These are phyloP conservation scores for Thereva nobilitata DNA, from an alignment of 2,888 invertebrate species.

Conservation along the genomic window DNA sequence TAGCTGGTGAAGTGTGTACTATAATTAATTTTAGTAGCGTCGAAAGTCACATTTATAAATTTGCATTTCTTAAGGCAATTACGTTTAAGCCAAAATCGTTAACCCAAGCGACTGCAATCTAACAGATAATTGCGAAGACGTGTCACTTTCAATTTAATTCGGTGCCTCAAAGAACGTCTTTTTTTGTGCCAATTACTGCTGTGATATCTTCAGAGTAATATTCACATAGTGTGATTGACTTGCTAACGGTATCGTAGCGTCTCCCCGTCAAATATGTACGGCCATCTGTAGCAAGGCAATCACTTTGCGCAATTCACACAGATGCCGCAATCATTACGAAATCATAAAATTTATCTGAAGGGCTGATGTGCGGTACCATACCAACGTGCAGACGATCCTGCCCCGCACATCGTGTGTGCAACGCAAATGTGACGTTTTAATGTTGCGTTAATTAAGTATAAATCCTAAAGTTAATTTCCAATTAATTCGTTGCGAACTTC, in stretches of 20 bases:
- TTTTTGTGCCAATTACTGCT: slow-evolving; percentile 25
- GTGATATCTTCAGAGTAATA: slow-evolving; percentile 22
- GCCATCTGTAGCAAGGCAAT: too few relatives aligned
- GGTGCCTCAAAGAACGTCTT: slow-evolving; percentile 33
- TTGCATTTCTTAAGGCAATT: too few relatives aligned
- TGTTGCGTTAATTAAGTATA: slow-evolving; percentile 42
- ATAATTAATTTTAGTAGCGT: too few relatives aligned
- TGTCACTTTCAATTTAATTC: slow-evolving; percentile 41
- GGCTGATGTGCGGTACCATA: slow-evolving; percentile 8
- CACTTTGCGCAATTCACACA: too few relatives aligned
- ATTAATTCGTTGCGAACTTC: slow-evolving; percentile 37
- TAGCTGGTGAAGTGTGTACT: too few relatives aligned
- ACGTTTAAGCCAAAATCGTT: too few relatives aligned
- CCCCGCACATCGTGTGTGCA: slow-evolving; percentile 17
- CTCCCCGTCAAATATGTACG: too few relatives aligned
- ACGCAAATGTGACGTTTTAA: slow-evolving; percentile 40
- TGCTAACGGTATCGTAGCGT: too few relatives aligned
- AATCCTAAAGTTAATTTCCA: slow-evolving; percentile 43
- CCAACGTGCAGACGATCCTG: slow-evolving; percentile 7
- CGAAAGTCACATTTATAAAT: too few relatives aligned
- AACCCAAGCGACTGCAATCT: slow-evolving; percentile 4
- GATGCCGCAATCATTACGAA: too few relatives aligned
- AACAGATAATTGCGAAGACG: slow-evolving; percentile 41
- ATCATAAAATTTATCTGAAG: slow-evolving; percentile 23
- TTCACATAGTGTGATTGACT: too few relatives aligned